Base-by-base conservation (phyloP, 2,888 invertebrate species). In the Desoria tigrina region DNA sequence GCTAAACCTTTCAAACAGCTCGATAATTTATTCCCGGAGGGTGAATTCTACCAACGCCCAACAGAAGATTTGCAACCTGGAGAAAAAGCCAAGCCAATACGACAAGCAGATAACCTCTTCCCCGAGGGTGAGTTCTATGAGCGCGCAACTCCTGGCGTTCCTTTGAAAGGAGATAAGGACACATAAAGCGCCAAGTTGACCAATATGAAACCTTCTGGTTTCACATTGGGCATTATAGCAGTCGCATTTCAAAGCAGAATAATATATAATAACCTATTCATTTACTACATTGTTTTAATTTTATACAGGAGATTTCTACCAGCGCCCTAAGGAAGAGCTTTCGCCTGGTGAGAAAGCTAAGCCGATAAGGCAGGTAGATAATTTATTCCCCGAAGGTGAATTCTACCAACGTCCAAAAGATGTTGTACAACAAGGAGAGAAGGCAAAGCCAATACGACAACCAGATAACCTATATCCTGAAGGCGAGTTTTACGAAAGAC, bases 1-100 rank as follows among this genome's bases (percentile, higher is more conserved):
- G 65, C 83, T 3, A 62, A 63, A 4, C 27, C 62, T 1, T 85
- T 81, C 73, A 81, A 80, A 39, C 87, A 86, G 9, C 78, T 82
- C 64, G 16, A 81, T 32, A 76, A 74, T 77, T 51, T 83, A 70
- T 80, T 79, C 78, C 82, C 82, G 6, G 85, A 85, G 78, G 85
- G 85, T 4, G 84, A 87, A 28, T 88, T 88, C 77, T 78, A 81
- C 55, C 84, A 83, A 1, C 79, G 82, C 74, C 53, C 56, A 26
- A 63, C 63, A 57, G 81, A 83, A 71, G 49, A 57, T 59, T n/a
- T n/a, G n/a, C n/a, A n/a, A n/a, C n/a, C n/a, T n/a, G n/a, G n/a
- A n/a, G n/a, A n/a, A n/a, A n/a, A 51, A 32, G 78, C 81, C 24
- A 77, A 78, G 1, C 81, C 80, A 3, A 80, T 79, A 16, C 79